Percentiles rank a stretch among this genome's conserved stretches.
phyloP scores from a whole-genome alignment of 1,140 invertebrate species.

The Xylocopa sonorina region DNA sequence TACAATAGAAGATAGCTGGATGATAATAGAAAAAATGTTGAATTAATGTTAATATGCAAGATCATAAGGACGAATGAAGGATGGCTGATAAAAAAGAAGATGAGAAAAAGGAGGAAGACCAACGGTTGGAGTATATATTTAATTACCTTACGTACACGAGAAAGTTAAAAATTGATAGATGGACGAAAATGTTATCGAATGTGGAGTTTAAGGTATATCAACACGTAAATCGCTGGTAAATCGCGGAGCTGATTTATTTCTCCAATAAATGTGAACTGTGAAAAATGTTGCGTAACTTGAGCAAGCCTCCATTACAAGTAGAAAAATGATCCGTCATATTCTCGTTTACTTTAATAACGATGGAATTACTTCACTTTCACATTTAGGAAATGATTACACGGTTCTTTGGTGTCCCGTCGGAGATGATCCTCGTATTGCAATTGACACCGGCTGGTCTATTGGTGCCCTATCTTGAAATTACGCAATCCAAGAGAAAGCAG shows the following conservation, averaged over 20 bases:
- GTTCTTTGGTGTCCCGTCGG: slow-evolving; percentile 85
- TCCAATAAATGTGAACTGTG: not conserved
- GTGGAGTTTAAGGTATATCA: slow-evolving; percentile 84
- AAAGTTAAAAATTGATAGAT: slow-evolving; percentile 88
- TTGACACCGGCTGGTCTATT: slow-evolving; percentile 80
- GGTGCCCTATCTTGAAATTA: slow-evolving; percentile 78
- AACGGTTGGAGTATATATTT: slow-evolving; percentile 72
- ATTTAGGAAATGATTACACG: slow-evolving; percentile 83
- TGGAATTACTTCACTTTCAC: not conserved
- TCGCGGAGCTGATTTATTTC: not conserved
- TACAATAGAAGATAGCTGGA: not conserved
- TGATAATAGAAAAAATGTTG: not conserved
- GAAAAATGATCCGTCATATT: not conserved
- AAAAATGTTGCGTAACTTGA: not conserved
- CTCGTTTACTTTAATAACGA: not conserved
- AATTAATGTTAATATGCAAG: not conserved
- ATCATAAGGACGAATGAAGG: not conserved
- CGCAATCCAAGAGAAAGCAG: slow-evolving; percentile 82
- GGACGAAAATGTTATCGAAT: slow-evolving; percentile 87
- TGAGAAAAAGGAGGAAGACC: slow-evolving; percentile 70
- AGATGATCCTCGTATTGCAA: slow-evolving; percentile 83
- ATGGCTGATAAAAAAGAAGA: slow-evolving; percentile 69
- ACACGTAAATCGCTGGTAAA: not conserved
- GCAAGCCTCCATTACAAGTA: not conserved
- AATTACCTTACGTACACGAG: slow-evolving; percentile 72